Evolutionary conservation across 2,113 vertebrate genomes (phyloP), one percentile per base, ranked within the genome.

Genomic region (Zosterops japonicus): DNA sequence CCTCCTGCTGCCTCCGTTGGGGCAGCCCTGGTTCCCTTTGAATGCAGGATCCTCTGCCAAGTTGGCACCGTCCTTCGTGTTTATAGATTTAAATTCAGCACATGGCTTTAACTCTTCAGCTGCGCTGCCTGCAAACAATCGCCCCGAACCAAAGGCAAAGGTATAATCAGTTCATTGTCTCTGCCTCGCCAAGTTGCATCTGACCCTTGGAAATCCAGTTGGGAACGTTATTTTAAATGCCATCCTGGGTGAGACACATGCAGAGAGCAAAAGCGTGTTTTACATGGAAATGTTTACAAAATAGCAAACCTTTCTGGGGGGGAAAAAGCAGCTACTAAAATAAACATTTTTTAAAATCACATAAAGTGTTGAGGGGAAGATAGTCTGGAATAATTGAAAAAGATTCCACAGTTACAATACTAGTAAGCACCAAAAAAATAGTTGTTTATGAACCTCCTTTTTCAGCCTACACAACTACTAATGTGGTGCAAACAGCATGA

Each of bases 81-180:
- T 96, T 95, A 86, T 83, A 63, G 95, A 97, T 97, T 97, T 83
- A 96, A 95, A 97, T 97, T 96, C 97, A 97, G 94, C 94, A 95
- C 95, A 85, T 96, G 96, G 93, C 95, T 97, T 95, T 96, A 96
- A 96, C 96, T 96, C 95, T 97, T 97, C 96, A 97, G 95, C 96
- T 96, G 94, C 94, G 49, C 89, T 92, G 90, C 77, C 94, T 95
- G 92, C 90, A 97, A 96, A 97, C 90, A 96, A 94, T 96, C 52
- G 55, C 79, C 88, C 68, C 89, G 35, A 81, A 89, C 91, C 90
- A 91, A 94, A 95, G 7, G 76, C 72, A 67, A 89, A 97, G 95
- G 97, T 96, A 97, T 95, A 97, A 97, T 96, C 77, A 81, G 86
- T 42, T 57, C 88, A 78, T 96, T 93, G 96, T 95, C 90, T 95